Base-by-base conservation (phyloP, 2,888 invertebrate species). In the Busseola fusca region DNA sequence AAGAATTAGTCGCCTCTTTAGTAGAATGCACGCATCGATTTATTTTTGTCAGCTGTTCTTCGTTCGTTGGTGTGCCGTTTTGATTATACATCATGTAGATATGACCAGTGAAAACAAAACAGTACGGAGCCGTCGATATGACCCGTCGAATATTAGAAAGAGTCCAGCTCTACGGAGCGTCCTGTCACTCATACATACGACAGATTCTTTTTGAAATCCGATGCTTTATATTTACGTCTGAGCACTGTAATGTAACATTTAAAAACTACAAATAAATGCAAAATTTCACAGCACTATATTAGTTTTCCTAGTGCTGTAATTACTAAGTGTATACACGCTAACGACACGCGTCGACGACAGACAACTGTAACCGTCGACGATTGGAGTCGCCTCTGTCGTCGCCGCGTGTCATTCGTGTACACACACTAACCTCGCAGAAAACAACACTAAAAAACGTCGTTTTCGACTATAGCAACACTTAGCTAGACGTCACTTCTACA, bases 1-100 rank as follows among this genome's bases (percentile, higher is more conserved):
- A 88, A 90, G 89, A 89, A 88, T 82, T 93, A 91, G 91, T 90
- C 76, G 93, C 94, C 94, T 93, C 89, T 92, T 91, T 88, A 89
- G 94, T 95, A 94, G 93, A 92, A 91, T 95, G 95, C 95, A 95
- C 95, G 95, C 95, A 92, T 93, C 91, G 84, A 88, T 94, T 94
- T 94, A 91, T 94, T 94, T 94, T 93, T 88, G 89, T 88, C 92
- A 91, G 91, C 90, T 90, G 88, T 89, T 90, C 89, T 88, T 89
- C 89, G 88, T 93, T 91, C 88, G 88, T 90, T 91, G 87, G 84
- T 87, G 84, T 88, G 88, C 86, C 86, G 83, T 75, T 69, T 70
- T 82, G 68, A 77, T 74, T 82, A 69, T 71, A 68, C 76, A 82
- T 78, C 65, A 82, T 88, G 85, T 89, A 91, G 91, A 91, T 73